Evolutionary conservation across 2,888 invertebrate genomes (phyloP).

Genomic region (Malacosoma neustria): DNA sequence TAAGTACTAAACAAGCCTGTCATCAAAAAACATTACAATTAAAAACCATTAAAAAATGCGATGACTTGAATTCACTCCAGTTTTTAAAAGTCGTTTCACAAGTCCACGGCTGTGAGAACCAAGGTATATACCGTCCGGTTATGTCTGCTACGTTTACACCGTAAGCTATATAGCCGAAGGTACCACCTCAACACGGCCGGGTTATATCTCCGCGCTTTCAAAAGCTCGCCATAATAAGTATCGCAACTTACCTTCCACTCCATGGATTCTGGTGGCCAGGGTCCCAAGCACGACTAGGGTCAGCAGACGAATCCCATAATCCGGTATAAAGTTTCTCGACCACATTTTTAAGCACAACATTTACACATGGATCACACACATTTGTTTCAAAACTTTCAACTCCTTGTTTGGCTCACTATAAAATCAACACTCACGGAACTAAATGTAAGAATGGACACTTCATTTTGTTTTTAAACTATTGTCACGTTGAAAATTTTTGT

Average conservation of each 20-base stretch:
- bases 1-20: constrained; percentile 27
- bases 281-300: constrained; percentile 55
- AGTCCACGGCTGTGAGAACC: constrained; percentile 68
- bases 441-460: constrained; percentile 71
- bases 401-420: constrained; percentile 59
- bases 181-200: constrained; percentile 40
- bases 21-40: constrained; percentile 53
- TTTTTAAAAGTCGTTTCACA: constrained; percentile 70
- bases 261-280: constrained; percentile 60
- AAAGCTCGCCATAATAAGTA: constrained; percentile 51
- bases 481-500: constrained; percentile 54
- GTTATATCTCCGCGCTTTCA: constrained; percentile 57
- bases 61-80: constrained; percentile 69
- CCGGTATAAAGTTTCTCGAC: constrained; percentile 80
- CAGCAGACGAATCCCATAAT: constrained; percentile 79
- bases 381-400: constrained; percentile 70
- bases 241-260: constrained; percentile 71
- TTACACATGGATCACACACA: constrained; percentile 75
- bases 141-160: constrained; percentile 23
- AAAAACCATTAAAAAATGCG: constrained; percentile 64
- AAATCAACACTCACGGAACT: constrained; percentile 69
- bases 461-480: constrained; percentile 70
- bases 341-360: constrained; percentile 79
- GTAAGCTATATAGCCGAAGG: constrained; percentile 37
- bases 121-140: constrained; percentile 49